Evolutionary conservation across 2,113 vertebrate genomes (phyloP).

Genomic region (Pachypanchax playfairii): DNA sequence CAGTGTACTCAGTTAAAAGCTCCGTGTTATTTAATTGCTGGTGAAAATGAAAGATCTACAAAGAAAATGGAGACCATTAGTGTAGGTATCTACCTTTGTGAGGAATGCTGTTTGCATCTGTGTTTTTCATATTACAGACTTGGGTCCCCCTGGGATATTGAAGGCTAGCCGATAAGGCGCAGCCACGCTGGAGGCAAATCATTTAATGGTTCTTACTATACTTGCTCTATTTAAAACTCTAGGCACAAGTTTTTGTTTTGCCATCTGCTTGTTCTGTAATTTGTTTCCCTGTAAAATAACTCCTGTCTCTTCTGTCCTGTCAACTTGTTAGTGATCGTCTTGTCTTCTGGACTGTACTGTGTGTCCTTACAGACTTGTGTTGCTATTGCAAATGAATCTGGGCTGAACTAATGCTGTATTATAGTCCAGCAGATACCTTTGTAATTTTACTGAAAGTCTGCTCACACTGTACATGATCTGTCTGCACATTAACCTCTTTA

Average conservation of each 20-base stretch:
- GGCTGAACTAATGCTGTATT: not conserved
- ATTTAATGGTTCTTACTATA: conserved; percentile 82
- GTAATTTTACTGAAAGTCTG: conserved; percentile 39
- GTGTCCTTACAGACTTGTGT: conserved; percentile 43
- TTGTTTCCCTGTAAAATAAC: conserved; percentile 39
- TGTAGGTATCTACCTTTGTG: conserved; percentile 74
- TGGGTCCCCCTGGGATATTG: conserved; percentile 86
- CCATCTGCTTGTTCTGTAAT: conserved; percentile 62
- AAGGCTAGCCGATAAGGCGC: conserved; percentile 85
- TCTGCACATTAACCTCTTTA: conserved; percentile 40
- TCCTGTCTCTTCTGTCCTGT: conserved; percentile 50
- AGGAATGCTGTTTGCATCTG: conserved; percentile 85
- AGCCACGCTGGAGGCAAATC: conserved; percentile 85
- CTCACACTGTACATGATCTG: not conserved
- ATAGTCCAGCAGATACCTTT: conserved; percentile 20
- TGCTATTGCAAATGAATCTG: conserved; percentile 39
- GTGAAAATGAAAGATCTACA: conserved; percentile 20
- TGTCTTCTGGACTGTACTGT: conserved; percentile 24
- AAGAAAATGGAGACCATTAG: conserved; percentile 56
- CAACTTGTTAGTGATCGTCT: not conserved
- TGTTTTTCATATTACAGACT: conserved; percentile 86
- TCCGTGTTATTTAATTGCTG: conserved; percentile 14
- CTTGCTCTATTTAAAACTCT: conserved; percentile 80
- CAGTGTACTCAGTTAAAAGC: conserved; percentile 7
- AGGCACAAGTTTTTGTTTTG: conserved; percentile 74